A percentile compares a stretch with the other conserved stretches of the same genome.
These are phyloP conservation scores for Leucosticte australis DNA, from an alignment of 2,113 vertebrate species.

Conservation along the genomic window DNA sequence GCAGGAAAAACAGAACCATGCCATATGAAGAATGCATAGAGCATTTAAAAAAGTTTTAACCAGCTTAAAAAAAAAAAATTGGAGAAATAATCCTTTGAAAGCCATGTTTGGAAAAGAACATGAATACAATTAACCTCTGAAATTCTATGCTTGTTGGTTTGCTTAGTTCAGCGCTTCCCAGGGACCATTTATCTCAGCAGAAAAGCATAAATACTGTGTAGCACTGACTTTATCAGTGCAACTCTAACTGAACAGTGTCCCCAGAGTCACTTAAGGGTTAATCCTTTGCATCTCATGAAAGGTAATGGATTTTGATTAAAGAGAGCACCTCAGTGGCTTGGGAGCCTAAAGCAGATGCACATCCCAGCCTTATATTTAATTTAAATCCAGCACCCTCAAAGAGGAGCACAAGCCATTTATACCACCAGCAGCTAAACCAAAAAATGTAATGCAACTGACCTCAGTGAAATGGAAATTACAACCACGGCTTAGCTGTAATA, in stretches of 20 bases:
- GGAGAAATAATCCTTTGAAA: slow-evolving; percentile 42
- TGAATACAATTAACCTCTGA: slow-evolving; percentile 57
- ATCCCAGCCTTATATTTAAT: slow-evolving; percentile 22
- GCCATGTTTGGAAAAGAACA: slow-evolving; percentile 12
- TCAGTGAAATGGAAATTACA: slow-evolving; percentile 40
- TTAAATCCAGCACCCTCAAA: slow-evolving; percentile 39
- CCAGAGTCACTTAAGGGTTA: slow-evolving; percentile 42
- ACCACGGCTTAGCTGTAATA: slow-evolving; percentile 2
- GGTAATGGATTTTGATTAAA: slow-evolving; percentile 50
- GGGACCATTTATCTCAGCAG: slow-evolving; percentile 30
- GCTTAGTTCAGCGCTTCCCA: not conserved
- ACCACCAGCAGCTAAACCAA: slow-evolving; percentile 16
- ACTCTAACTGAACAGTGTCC: not conserved
- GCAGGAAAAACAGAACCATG: not conserved
- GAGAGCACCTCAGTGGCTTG: not conserved
- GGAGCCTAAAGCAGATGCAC: slow-evolving; percentile 21
- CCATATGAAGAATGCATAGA: not conserved
- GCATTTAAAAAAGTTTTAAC: not conserved
- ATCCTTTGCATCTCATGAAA: not conserved
- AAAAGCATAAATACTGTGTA: not conserved
- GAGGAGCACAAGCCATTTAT: slow-evolving; percentile 18
- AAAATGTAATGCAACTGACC: slow-evolving; percentile 23
- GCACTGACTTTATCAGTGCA: not conserved
- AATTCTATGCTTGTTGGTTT: slow-evolving; percentile 38
- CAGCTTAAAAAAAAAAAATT: not conserved